Evolutionary conservation across 1,140 invertebrate genomes (phyloP).

Genomic region (Drosophila tsacasi): DNA sequence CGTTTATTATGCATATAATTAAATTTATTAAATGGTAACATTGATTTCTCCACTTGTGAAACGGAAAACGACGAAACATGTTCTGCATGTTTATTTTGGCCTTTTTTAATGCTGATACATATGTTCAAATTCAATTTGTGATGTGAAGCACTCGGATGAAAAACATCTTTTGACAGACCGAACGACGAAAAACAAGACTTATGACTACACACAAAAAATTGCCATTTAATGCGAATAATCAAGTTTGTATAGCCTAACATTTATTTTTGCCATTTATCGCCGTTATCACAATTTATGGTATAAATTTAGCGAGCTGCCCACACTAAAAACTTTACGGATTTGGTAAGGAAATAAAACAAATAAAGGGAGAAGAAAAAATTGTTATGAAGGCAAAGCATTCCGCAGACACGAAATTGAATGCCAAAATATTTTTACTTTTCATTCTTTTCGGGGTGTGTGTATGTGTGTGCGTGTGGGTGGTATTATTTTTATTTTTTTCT

Average conservation of each 20-base stretch:
- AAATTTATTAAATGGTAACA: constrained; percentile 44
- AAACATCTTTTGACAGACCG: constrained; percentile 17
- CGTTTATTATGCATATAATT: constrained; percentile 41
- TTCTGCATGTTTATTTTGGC: constrained; percentile 28
- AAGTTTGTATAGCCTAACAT: constrained; percentile 37
- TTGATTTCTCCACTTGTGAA: constrained; percentile 13
- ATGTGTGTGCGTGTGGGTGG: neutral
- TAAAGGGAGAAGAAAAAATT: neutral
- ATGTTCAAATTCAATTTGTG: constrained; percentile 37
- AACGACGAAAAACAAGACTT: constrained; percentile 3
- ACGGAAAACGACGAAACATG: constrained; percentile 12
- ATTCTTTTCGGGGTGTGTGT: constrained; percentile 31
- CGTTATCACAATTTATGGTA: constrained; percentile 33
- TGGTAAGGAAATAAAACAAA: constrained; percentile 28
- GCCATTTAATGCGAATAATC: constrained; percentile 34
- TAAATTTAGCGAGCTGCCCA: constrained; percentile 35
- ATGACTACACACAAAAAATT: constrained; percentile 11
- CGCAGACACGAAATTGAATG: constrained; percentile 33
- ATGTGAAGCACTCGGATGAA: constrained; percentile 8
- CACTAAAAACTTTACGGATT: constrained; percentile 33
- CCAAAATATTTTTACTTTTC: constrained; percentile 50
- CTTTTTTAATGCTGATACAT: constrained; percentile 5
- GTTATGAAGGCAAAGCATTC: constrained; percentile 22
- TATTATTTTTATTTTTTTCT: constrained; percentile 19
- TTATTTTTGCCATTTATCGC: constrained; percentile 34